These are phyloP conservation scores for Protula sp. DNA, from an alignment of 2,888 invertebrate genomes.

Conservation along the genomic window DNA sequence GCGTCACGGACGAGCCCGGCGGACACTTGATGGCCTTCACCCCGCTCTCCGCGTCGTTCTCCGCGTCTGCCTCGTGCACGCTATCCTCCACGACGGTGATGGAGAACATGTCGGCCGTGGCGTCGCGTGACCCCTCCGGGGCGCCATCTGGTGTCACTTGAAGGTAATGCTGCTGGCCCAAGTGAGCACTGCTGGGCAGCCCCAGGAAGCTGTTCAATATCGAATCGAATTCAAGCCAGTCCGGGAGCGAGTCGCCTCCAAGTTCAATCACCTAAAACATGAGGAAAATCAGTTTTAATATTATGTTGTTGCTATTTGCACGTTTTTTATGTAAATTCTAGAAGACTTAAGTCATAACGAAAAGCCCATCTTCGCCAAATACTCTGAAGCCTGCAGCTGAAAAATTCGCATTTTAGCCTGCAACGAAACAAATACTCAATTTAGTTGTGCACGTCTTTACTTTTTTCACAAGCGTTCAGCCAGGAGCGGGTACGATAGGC, in stretches of 20 bases:
- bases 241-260: constrained; percentile 32
- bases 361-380: too few species aligned
- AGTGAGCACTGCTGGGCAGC: constrained; percentile 61
- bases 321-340: too few species aligned
- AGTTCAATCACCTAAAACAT: constrained; percentile 17
- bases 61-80: constrained; percentile 16
- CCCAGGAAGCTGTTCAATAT: constrained; percentile 69
- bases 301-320: too few species aligned
- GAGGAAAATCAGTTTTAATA: background rate
- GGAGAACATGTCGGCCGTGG: constrained; percentile 55
- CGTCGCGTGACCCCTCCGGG: background rate
- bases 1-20: constrained; percentile 58
- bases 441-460: too few species aligned
- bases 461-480: too few species aligned
- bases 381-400: too few species aligned
- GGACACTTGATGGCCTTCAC: constrained; percentile 40
- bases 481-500: too few species aligned
- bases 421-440: too few species aligned
- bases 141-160: constrained; percentile 41
- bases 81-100: constrained; percentile 60
- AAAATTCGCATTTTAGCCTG: too few species aligned
- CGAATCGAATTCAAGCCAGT: constrained; percentile 63
- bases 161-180: constrained; percentile 64
- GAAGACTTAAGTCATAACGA: too few species aligned
- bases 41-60: constrained; percentile 20